Base-by-base conservation (phyloP, 2,888 invertebrate species). In the Drosophila sordidapex region DNA sequence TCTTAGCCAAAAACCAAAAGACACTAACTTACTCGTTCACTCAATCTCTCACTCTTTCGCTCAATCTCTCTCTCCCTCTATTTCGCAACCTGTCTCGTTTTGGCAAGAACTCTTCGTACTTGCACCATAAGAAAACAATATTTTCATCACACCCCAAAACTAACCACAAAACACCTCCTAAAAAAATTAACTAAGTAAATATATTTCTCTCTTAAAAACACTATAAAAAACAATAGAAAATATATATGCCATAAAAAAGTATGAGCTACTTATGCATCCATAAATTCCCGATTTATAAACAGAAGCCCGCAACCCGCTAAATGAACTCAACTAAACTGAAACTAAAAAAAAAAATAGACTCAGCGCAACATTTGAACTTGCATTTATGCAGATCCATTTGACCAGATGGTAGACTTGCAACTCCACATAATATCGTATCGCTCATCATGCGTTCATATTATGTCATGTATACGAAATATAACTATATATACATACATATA, bases 341-440 rank as follows among this genome's bases (percentile, higher is more conserved):
- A 56, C 52, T 67, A 73, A 71, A 76, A 68, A 46, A 78, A 74
- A 70, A 38, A 70, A 35, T 53, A 46, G 38, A 56, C 68, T 58
- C 48, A 74, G 74, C 71, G 79, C 83, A 82, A 89, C 84, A 83
- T 86, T 84, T 86, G 87, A 91, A 91, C 91, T 90, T 91, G 91
- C 90, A 91, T 91, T 90, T 82, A 85, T 80, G 89, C 87, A 91
- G 91, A 91, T 91, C 90, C 90, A 90, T 91, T 84, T 89, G 90
- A 90, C 81, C 87, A 90, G 91, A 91, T 91, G 91, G 91, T 92
- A 90, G 91, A 91, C 91, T 91, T 91, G 91, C 91, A 91, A 91
- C 91, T 91, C 91, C 91, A 92, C 92, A 91, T 91, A 92, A 91
- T 91, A 91, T 91, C 86, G 90, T 91, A 89, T 88, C 90, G 89